A percentile compares a stretch with the other conserved stretches of the same genome.
These are phyloP conservation scores for Typhlichthys subterraneus DNA, from an alignment of 2,797 vertebrate genomes.

Conservation along the genomic window DNA sequence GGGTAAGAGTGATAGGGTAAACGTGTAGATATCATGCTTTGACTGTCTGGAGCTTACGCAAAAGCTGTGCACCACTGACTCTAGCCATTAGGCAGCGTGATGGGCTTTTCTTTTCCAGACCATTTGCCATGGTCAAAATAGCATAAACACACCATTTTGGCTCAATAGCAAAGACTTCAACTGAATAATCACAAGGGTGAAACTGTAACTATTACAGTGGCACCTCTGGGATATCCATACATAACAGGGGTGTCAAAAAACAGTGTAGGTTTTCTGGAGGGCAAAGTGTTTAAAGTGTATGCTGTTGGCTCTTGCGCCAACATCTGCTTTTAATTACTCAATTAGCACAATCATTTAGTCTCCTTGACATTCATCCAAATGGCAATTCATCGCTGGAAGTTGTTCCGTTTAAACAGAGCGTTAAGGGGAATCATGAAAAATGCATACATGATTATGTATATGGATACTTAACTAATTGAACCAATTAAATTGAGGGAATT, in stretches of 20 bases:
- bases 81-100: constrained; percentile 77
- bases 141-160: constrained; percentile 81
- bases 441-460: constrained; percentile 78
- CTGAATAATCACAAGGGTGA: constrained; percentile 86
- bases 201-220: constrained; percentile 85
- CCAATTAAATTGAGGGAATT: constrained; percentile 74
- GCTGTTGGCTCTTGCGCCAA: constrained; percentile 79
- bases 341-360: constrained; percentile 82
- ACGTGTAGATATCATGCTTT: constrained; percentile 49
- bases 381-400: constrained; percentile 81
- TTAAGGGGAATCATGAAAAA: constrained; percentile 81
- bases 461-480: constrained; percentile 83
- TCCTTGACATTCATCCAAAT: constrained; percentile 80
- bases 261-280: constrained; percentile 80
- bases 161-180: constrained; percentile 83
- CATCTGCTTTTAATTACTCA: constrained; percentile 87
- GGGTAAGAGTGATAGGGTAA: constrained; percentile 53
- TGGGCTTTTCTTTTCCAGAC: constrained; percentile 81
- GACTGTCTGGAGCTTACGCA: constrained; percentile 60
- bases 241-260: constrained; percentile 82
- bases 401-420: constrained; percentile 73
- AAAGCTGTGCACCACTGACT: constrained; percentile 74
- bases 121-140: constrained; percentile 81
- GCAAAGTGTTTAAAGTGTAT: constrained; percentile 79
- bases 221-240: constrained; percentile 83